A percentile compares a stretch with the other conserved stretches of the same genome.
These are phyloP conservation scores for Saccopteryx leptura DNA, from an alignment of 2,113 vertebrate genomes.

Conservation along the genomic window DNA sequence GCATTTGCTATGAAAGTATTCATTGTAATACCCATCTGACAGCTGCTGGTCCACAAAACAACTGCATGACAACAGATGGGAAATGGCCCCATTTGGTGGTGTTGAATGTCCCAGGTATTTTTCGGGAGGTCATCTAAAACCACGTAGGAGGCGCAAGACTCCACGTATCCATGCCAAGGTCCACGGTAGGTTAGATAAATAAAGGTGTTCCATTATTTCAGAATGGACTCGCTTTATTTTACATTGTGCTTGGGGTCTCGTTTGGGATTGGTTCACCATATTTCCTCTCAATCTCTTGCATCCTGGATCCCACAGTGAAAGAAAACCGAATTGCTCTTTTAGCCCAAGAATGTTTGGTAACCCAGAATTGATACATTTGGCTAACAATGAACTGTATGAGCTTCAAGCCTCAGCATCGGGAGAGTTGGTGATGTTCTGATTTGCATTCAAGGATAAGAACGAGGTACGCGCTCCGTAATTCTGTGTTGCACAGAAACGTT, in stretches of 20 bases:
- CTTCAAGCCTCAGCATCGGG: not conserved
- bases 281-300: not conserved
- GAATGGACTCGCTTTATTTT: not conserved
- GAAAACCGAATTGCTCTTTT: not conserved
- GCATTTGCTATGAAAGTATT: slow-evolving; percentile 18
- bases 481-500: no score
- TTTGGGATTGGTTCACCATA: not conserved
- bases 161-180: not conserved
- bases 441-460: not conserved
- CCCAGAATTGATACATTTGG: not conserved
- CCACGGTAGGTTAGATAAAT: not conserved
- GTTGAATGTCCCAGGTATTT: not conserved
- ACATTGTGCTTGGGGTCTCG: not conserved
- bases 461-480: not conserved
- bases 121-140: not conserved
- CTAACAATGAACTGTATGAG: not conserved
- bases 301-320: not conserved
- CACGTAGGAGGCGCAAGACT: rapidly evolving
- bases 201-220: not conserved
- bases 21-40: slow-evolving; percentile 36
- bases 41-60: slow-evolving; percentile 56
- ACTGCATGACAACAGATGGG: slow-evolving; percentile 54
- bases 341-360: not conserved
- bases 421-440: not conserved
- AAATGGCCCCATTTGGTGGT: not conserved